These are phyloP conservation scores for Gulo gulo DNA, from an alignment of 2,113 vertebrate species.

Conservation along the genomic window DNA sequence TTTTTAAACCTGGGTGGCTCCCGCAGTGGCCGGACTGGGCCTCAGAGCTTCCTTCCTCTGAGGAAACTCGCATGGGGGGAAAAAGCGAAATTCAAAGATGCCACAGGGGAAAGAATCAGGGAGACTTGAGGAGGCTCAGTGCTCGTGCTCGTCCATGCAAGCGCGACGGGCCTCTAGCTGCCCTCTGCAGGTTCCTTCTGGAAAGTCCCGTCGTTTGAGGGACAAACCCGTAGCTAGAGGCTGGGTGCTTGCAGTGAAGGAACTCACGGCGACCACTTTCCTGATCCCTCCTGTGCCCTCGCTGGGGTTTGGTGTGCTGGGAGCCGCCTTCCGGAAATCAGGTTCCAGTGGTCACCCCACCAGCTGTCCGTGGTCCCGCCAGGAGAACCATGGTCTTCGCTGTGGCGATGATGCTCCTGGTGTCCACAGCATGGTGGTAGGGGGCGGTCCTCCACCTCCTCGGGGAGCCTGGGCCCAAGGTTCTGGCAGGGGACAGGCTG, in stretches of 20 bases:
- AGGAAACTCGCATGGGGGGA: neutral
- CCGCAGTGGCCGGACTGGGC: neutral
- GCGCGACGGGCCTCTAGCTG: neutral
- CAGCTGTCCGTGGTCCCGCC: neutral
- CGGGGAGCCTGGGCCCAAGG: neutral
- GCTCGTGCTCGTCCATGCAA: rapidly evolving
- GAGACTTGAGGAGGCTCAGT: rapidly evolving
- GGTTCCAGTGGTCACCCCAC: neutral
- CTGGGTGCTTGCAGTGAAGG: neutral
- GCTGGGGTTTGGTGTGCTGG: neutral
- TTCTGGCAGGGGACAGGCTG: neutral
- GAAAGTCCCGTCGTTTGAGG: neutral
- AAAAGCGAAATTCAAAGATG: rapidly evolving
- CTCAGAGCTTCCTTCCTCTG: neutral
- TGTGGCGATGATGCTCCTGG: neutral
- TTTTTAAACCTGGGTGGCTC: too few relatives aligned
- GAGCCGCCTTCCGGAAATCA: neutral
- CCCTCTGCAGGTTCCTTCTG: neutral
- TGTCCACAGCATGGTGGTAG: neutral
- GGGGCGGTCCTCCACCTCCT: neutral
- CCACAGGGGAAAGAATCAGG: too few relatives aligned
- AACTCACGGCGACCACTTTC: rapidly evolving
- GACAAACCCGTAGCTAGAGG: too few relatives aligned
- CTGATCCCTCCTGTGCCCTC: rapidly evolving
- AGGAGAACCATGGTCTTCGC: neutral